phyloP scores from a whole-genome alignment of 2,888 invertebrate genomes.

The Pteria penguin region DNA sequence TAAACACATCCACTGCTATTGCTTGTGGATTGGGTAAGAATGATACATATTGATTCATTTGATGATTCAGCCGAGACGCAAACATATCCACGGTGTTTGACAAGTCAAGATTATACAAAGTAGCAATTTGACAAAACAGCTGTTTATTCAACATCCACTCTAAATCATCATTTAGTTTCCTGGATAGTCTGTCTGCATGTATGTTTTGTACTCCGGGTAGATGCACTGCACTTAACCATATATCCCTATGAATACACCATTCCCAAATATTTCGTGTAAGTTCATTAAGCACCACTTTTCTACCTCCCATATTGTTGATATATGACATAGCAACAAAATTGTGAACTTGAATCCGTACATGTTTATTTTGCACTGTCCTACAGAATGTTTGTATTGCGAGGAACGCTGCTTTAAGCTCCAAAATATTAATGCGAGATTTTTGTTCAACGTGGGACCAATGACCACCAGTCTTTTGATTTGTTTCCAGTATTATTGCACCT shows the following conservation, averaged over 20 bases:
- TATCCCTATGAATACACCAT: no score
- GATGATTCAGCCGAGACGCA: no score
- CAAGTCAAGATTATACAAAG: not conserved
- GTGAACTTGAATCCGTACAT: constrained; percentile 32
- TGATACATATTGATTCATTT: no score
- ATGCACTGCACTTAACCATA: no score
- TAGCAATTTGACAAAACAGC: not conserved
- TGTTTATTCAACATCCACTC: no score
- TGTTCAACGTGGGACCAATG: constrained; percentile 28
- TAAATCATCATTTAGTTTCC: no score
- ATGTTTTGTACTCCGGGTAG: no score
- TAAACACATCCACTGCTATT: constrained; percentile 43
- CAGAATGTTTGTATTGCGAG: constrained; percentile 28
- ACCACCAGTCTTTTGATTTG: constrained; percentile 16
- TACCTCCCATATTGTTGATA: constrained; percentile 41
- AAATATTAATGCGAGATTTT: constrained; percentile 17
- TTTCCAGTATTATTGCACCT: no score
- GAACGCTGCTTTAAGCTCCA: constrained; percentile 29
- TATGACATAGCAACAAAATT: constrained; percentile 40
- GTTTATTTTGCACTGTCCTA: not conserved
- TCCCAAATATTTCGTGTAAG: no score
- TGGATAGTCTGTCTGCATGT: no score
- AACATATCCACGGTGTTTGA: no score
- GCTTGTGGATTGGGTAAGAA: constrained; percentile 40
- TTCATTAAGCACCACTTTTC: no score